phyloP scores from a whole-genome alignment of 2,888 invertebrate genomes.

The Malthinus flaveolus region DNA sequence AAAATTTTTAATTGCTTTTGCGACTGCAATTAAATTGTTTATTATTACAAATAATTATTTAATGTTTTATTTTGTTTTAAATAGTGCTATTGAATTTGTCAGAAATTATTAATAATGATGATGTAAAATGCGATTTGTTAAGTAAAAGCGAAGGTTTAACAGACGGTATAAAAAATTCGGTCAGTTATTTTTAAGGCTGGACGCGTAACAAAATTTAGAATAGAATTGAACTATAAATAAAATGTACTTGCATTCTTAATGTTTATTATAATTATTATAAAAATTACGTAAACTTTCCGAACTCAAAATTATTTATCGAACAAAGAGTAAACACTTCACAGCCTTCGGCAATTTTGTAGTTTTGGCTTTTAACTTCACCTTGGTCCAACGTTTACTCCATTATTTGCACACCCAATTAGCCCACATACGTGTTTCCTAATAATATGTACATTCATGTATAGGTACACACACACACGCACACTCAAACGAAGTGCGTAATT shows the following conservation, averaged over 20 bases:
- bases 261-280: too few species aligned
- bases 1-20: neutral
- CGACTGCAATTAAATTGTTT: neutral
- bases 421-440: neutral
- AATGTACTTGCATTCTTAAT: neutral
- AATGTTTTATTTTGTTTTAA: too few species aligned
- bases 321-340: too few species aligned
- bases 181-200: constrained; percentile 14
- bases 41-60: too few species aligned
- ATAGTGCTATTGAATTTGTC: neutral
- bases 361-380: neutral
- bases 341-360: neutral
- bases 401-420: neutral
- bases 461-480: too few species aligned
- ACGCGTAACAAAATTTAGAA: neutral
- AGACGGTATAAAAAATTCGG: constrained; percentile 13
- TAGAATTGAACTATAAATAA: constrained; percentile 2
- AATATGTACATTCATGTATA: too few species aligned
- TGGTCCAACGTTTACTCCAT: neutral
- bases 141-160: neutral
- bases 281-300: too few species aligned
- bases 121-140: neutral
- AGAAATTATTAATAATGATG: constrained; percentile 1
- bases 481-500: too few species aligned
- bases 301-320: too few species aligned